Evolutionary conservation across 2,888 invertebrate species (phyloP), one percentile per base, ranked within the genome.

Genomic region (Hemithea aestivaria): DNA sequence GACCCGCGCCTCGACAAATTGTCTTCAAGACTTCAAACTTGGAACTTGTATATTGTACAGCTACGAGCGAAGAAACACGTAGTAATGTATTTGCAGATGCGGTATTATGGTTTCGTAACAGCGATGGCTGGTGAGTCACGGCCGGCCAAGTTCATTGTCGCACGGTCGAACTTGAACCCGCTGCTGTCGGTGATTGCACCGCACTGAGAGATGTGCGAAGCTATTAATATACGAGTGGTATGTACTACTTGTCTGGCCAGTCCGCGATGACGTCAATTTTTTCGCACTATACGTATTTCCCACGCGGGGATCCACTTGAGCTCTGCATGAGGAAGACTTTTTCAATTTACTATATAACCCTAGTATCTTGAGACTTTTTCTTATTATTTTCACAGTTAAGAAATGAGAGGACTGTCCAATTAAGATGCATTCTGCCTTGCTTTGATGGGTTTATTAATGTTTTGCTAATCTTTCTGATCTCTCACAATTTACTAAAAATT

Each of bases 81-180:
- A 35, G 31, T 11, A 24, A 25, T 35, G 20, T 40, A 55, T 58
- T 69, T 69, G 68, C 72, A 75, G 75, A 78, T 75, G 73, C 66
- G 51, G 58, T 76, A 78, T 77, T 82, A 83, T 80, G 81, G 76
- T 85, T 82, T 83, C 80, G 79, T 85, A 83, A 85, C 76, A 68
- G 56, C 62, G 73, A 73, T 72, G 78, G 73, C 66, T 68, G 49
- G 71, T 87, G 85, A 85, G 79, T 85, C 85, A 84, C 54, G 81
- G 77, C 72, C 83, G 75, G 73, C 80, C 85, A 85, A 85, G 85
- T 87, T 87, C 85, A 87, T 81, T 85, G 85, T 85, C 85, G 82
- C 64, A 63, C 65, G 73, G 42, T 73, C 84, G 85, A 85, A 85
- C 85, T 87, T 87, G 85, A 85, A 85, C 83, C 78, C 78, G 64